Evolutionary conservation across 2,888 invertebrate species (phyloP).

Genomic region (Xestia ashworthii): DNA sequence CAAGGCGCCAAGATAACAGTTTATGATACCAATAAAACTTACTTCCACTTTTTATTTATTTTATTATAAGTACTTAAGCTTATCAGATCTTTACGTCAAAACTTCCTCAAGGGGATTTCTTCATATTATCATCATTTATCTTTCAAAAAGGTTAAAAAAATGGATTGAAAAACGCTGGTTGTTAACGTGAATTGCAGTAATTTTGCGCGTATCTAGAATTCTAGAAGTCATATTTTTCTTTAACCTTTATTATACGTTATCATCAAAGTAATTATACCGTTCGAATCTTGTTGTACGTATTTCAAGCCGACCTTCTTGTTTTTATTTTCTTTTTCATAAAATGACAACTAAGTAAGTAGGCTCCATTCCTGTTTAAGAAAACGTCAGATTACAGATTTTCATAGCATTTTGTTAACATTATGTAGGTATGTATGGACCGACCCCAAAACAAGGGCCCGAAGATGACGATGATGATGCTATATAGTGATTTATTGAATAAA

Average conservation of each 20-base stretch:
- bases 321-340: not conserved
- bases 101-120: constrained; percentile 9
- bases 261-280: constrained; percentile 21
- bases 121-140: constrained; percentile 18
- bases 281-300: not conserved
- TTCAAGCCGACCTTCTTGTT: not conserved
- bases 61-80: constrained; percentile 14
- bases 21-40: constrained; percentile 24
- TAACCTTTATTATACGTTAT: not conserved
- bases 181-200: constrained; percentile 47
- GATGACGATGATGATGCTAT: no score
- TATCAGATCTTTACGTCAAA: constrained; percentile 5
- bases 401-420: not conserved
- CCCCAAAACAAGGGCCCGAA: no score
- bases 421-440: no score
- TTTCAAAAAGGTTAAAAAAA: constrained; percentile 1
- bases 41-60: constrained; percentile 34
- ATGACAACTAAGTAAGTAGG: not conserved
- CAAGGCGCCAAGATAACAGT: constrained; percentile 29
- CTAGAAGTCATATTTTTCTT: constrained; percentile 12
- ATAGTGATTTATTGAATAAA: no score
- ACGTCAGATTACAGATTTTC: not conserved
- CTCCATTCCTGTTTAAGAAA: not conserved
- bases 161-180: constrained; percentile 11
- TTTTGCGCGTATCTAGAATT: constrained; percentile 36